These are phyloP conservation scores for Labrus mixtus DNA, from an alignment of 2,113 vertebrate species.

Conservation along the genomic window DNA sequence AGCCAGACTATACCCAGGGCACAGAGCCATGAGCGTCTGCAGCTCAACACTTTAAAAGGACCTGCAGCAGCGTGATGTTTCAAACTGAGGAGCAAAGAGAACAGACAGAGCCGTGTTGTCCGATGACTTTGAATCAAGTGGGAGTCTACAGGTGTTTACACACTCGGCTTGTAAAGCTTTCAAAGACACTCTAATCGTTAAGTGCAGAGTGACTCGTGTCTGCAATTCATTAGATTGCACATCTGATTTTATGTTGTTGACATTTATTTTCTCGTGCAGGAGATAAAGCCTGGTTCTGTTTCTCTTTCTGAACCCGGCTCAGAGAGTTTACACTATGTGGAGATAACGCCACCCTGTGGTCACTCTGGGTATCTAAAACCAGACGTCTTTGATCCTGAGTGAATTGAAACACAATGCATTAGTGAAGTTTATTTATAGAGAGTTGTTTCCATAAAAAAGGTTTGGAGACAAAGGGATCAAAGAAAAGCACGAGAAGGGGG, in stretches of 20 bases:
- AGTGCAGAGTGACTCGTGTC: conserved; percentile 9
- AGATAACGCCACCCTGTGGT: conserved; percentile 69
- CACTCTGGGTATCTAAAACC: conserved; percentile 3
- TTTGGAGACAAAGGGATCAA: background rate
- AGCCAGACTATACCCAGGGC: conserved; percentile 57
- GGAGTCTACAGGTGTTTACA: conserved; percentile 67
- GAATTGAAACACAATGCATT: conserved; percentile 1
- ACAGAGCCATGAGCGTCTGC: conserved; percentile 61
- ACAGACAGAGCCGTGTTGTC: conserved; percentile 29
- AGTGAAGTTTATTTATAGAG: conserved; percentile 28
- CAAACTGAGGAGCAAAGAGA: conserved; percentile 55
- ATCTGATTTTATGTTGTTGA: conserved; percentile 34
- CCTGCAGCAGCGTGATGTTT: conserved; percentile 53
- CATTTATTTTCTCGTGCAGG: conserved; percentile 31
- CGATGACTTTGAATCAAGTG: conserved; percentile 41
- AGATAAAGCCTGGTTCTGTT: background rate
- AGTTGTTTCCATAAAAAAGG: background rate
- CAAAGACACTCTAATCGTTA: conserved; percentile 23
- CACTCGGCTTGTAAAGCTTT: conserved; percentile 58
- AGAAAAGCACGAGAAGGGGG: background rate
- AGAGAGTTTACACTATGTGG: conserved; percentile 8
- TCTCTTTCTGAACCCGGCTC: background rate
- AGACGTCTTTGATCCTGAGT: conserved; percentile 2
- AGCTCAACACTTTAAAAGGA: conserved; percentile 79
- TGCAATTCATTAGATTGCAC: conserved; percentile 24